Base-by-base conservation (phyloP, 2,113 vertebrate genomes). In the Neolamprologus modestus region DNA sequence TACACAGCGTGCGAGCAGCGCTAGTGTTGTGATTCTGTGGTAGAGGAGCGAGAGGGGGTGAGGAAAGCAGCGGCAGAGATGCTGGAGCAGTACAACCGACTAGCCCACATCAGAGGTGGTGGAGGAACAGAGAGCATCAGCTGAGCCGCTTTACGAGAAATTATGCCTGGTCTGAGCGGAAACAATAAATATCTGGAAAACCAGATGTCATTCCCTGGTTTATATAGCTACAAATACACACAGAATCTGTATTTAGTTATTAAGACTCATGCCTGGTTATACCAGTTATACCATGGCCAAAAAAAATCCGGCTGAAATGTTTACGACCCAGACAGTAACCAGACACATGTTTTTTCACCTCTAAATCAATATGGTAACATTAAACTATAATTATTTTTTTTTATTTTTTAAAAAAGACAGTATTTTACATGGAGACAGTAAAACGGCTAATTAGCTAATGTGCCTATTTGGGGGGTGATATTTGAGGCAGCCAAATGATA, bases 41-140 rank as follows among this genome's bases (percentile, higher is more conserved):
- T 28, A 50, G 83, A 71, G 37, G 71, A 71, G 55, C 73, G 33
- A 61, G 59, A 37, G 81, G 85, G 53, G 78, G 35, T 55, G 31
- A 57, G 83, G 81, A 89, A 80, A 88, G 82, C 47, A 86, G 94
- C 86, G 88, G 71, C 82, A 83, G 76, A 45, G 55, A 89, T 57
- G 82, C 8, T 66, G 83, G 73, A 66, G 59, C 71, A 28, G 45
- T 84, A 79, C 28, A 12, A 84, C 66, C 8, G 8, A 84, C 63
- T 16, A 71, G 87, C 85, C 31, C 57, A 63, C 87, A 91, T 92
- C 89, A 85, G 86, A 82, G 80, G 85, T 24, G 89, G 66, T 47
- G 73, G 54, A 87, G 33, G 8, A 86, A 84, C 40, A 52, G 83
- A 52, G 80, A 83, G 31, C 82, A 82, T 87, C 88, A 89, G 89